These are phyloP conservation scores for Aporophyla nigra DNA, from an alignment of 2,888 invertebrate species.

Conservation along the genomic window DNA sequence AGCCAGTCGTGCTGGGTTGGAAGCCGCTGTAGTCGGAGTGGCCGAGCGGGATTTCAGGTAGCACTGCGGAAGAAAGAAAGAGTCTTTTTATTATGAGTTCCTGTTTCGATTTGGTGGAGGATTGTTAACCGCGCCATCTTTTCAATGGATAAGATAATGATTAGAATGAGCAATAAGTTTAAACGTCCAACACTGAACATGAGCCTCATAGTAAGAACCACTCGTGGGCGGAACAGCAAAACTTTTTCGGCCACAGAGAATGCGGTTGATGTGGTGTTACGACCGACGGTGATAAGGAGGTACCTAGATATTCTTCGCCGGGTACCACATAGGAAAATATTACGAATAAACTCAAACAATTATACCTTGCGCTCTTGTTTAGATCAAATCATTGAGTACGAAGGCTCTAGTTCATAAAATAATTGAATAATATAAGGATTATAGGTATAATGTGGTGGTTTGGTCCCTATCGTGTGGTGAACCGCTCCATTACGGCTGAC, in stretches of 20 bases:
- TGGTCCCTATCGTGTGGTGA: constrained; percentile 76
- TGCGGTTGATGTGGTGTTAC: constrained; percentile 12
- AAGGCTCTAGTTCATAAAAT: constrained; percentile 52
- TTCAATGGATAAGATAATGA: not conserved
- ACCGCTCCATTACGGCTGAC: constrained; percentile 78
- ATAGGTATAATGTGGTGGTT: constrained; percentile 59
- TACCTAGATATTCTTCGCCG: not conserved
- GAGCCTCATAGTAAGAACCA: not conserved
- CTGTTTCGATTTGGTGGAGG: not conserved
- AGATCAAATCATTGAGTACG: constrained; percentile 24
- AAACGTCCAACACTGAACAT: not conserved
- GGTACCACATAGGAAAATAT: constrained; percentile 15
- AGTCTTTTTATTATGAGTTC: constrained; percentile 15
- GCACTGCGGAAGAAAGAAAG: constrained; percentile 78
- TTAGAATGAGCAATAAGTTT: not conserved
- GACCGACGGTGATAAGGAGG: not conserved
- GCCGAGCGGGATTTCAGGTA: constrained; percentile 90
- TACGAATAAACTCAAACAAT: constrained; percentile 13
- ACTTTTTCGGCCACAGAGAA: not conserved
- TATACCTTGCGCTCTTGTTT: constrained; percentile 26
- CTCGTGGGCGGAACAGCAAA: not conserved
- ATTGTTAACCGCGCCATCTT: too few relatives aligned
- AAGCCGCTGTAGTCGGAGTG: constrained; percentile 86
- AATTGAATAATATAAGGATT: constrained; percentile 55
- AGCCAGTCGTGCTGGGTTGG: constrained; percentile 81